These are phyloP conservation scores for Neogale vison DNA, from an alignment of 2,113 vertebrate genomes.

Conservation along the genomic window DNA sequence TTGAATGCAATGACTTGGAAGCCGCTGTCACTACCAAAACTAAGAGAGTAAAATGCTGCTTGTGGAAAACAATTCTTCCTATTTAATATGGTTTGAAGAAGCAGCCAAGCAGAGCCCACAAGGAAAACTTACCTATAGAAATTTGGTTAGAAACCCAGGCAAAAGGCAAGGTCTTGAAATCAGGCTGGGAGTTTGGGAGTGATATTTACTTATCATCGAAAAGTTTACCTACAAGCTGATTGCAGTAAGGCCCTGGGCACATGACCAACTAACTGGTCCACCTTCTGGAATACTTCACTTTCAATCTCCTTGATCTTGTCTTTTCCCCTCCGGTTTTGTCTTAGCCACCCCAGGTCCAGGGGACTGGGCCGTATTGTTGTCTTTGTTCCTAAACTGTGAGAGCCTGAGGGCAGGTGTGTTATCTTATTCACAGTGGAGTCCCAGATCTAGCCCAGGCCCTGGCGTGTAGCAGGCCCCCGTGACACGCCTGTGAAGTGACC, in stretches of 20 bases:
- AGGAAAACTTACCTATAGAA: neutral
- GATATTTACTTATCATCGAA: neutral
- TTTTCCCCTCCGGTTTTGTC: neutral
- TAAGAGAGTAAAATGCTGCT: neutral
- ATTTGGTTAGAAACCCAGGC: neutral
- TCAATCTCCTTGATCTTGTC: neutral
- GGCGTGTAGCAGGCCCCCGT: neutral
- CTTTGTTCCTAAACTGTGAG: neutral
- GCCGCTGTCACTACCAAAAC: neutral
- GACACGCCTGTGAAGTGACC: neutral
- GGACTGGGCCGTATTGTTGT: neutral
- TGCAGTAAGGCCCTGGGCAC: neutral
- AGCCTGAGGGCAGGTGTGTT: neutral
- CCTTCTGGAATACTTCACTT: neutral
- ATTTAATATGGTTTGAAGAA: neutral
- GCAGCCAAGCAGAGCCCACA: neutral
- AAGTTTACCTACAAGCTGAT: neutral
- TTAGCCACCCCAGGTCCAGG: neutral
- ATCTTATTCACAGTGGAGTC: neutral
- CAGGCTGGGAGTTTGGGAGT: neutral
- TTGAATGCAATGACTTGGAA: conserved; percentile 22
- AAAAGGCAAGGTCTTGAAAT: neutral
- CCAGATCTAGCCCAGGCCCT: neutral
- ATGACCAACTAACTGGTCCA: neutral
- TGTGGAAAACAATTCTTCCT: conserved; percentile 36